Conservation (phyloP, 2,888 invertebrate genomes). For the Drosophila fungiperda region DNA sequence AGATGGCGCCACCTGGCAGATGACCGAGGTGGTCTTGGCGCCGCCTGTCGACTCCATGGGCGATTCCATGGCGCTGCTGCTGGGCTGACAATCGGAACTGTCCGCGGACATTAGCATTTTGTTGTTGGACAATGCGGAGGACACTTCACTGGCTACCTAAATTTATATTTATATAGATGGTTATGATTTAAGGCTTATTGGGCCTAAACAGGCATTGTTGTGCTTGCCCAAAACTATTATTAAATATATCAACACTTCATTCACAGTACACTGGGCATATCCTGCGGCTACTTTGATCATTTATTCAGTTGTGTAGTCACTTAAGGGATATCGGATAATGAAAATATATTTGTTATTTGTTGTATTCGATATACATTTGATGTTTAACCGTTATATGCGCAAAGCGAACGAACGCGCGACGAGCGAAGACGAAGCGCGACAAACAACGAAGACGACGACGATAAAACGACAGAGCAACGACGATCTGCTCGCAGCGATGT, state of each 20-base stretch:
- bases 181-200: conserved; percentile 1
- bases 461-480: conserved; percentile 62
- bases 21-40: conserved; percentile 80
- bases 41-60: conserved; percentile 47
- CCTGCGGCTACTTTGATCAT: conserved; percentile 11
- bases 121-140: conserved; percentile 21
- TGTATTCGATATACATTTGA: conserved; percentile 4
- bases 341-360: not conserved
- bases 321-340: conserved; percentile 3
- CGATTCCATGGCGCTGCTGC: conserved; percentile 70
- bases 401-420: conserved; percentile 20
- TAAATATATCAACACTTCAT: not conserved
- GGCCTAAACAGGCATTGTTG: conserved; percentile 56
- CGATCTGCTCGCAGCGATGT: conserved; percentile 82
- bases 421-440: conserved; percentile 29
- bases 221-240: conserved; percentile 21
- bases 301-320: conserved; percentile 26
- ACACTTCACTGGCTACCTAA: conserved; percentile 41
- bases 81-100: conserved; percentile 84
- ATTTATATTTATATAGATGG: not conserved
- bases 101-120: conserved; percentile 85
- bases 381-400: conserved; percentile 20
- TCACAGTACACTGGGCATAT: conserved; percentile 24
- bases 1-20: conserved; percentile 71
- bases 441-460: conserved; percentile 24